Base-by-base conservation (phyloP, 2,113 vertebrate species). In the Hyperopisus bebe region DNA sequence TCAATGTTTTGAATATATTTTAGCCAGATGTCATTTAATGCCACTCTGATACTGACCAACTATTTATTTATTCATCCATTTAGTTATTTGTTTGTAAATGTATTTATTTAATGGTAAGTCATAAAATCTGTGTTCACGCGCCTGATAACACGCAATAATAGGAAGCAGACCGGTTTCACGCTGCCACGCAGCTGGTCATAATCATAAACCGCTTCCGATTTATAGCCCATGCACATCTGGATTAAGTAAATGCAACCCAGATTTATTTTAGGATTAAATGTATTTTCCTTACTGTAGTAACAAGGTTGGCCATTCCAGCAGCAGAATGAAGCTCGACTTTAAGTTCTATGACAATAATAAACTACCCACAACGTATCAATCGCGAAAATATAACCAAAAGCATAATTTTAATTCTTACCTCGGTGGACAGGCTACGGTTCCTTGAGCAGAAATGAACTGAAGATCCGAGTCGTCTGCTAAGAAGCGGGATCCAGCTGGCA, bases 321-420 rank as follows among this genome's bases (percentile, higher is more conserved):
- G 44, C 3, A 27, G 83, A 85, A 85, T 6, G 46, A 27, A n/a
- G 83, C 35, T 42, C 8, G 31, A 80, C 15, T 13, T 74, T 24
- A 47, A 24, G 84, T 86, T 86, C 48, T 4, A 13, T 53, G n/a
- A 84, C 21, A 46, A 84, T 47, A 46, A 84, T n/a, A 39, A 77
- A 77, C 74, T 80, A 8, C 17, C 70, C 82, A 84, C 19, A 47
- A 84, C 24, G 42, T 46, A 47, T 46, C 15, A 47, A 27, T 46
- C 62, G 48, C 55, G 58, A 44, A 15, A 62, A 58, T 10, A 27
- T 13, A 39, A 44, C 3, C 19, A 44, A 62, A 39, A n/a, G 9
- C 53, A 88, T 87, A 31, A 3, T 17, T 39, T 35, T 53, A 27
- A 19, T 89, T 84, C 80, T 85, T 85, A 89, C 89, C 89, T 89